Evolutionary conservation across 2,888 invertebrate species (phyloP), one percentile per base, ranked within the genome.

Genomic region (Drosophila lutescens): DNA sequence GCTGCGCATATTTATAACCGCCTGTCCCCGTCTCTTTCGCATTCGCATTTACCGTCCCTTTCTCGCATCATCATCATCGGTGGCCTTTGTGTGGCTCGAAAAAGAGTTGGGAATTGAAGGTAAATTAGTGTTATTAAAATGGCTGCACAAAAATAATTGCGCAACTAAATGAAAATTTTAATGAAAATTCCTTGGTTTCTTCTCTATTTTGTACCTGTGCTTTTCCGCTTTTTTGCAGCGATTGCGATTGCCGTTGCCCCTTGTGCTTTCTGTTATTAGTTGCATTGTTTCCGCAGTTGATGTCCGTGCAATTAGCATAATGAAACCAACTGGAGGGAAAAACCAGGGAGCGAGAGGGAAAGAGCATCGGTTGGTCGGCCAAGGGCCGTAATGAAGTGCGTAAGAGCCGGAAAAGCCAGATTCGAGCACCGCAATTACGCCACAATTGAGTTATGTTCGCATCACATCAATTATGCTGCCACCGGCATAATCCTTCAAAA

Each of bases 81-180:
- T 55, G 59, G 54, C 54, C 77, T 71, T 84, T 79, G 62, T 74
- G 62, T 41, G 36, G 17, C 40, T 36, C 40, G 57, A 44, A 46
- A 66, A 79, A 66, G 65, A 75, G 62, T 69, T 79, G 73, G 55
- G 69, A 79, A 78, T 80, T 88, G 71, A 57, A 86, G 86, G 86
- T 78, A 88, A 88, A 86, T 83, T 88, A 88, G 83, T 83, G 80
- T 88, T 83, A 88, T 87, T 89, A 89, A 87, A 89, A 88, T 88
- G 74, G 80, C 70, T 86, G 80, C 86, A 80, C 76, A 74, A 75
- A 77, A 86, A 78, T 88, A 84, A 88, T 83, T 88, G 88, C 80
- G 66, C 75, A 77, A 76, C 79, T 88, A 77, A 85, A 84, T 85
- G 84, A 88, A 76, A 81, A 76, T 81, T 88, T 86, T 88, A 88